Percentiles rank a stretch among this genome's conserved stretches.
These are phyloP conservation scores for Macrosteles quadrilineatus DNA, from an alignment of 1,140 invertebrate genomes.

Conservation along the genomic window DNA sequence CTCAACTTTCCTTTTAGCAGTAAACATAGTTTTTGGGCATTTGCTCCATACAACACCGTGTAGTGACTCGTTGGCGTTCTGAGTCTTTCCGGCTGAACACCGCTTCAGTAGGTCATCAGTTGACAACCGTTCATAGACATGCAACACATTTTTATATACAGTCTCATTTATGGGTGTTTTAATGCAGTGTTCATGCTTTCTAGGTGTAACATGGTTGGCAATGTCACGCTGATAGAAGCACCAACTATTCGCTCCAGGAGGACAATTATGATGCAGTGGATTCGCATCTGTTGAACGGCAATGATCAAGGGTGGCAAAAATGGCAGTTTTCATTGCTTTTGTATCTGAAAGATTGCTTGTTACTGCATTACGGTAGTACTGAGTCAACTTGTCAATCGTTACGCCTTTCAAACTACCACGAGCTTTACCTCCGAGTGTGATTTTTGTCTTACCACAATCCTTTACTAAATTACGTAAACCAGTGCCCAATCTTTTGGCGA, in stretches of 20 bases:
- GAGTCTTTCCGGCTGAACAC: background rate
- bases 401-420: conserved; percentile 26
- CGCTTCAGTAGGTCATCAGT: background rate
- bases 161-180: background rate
- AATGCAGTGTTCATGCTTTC: background rate
- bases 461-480: conserved; percentile 31
- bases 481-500: conserved; percentile 42
- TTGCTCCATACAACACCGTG: conserved; percentile 2
- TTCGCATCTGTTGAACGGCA: conserved; percentile 36
- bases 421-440: conserved; percentile 33
- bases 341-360: conserved; percentile 8
- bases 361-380: conserved; percentile 31
- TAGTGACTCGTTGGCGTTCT: conserved; percentile 8
- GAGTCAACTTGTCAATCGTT: conserved; percentile 20
- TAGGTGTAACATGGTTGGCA: background rate
- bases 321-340: conserved; percentile 31
- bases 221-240: conserved; percentile 31
- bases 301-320: conserved; percentile 34
- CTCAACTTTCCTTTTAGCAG: background rate
- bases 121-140: background rate
- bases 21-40: background rate
- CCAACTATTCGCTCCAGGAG: conserved; percentile 33
- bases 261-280: conserved; percentile 35
- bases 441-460: conserved; percentile 26
- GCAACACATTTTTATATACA: background rate